Conservation (phyloP, 2,888 invertebrate species). For the Tricholauxania praeusta region DNA sequence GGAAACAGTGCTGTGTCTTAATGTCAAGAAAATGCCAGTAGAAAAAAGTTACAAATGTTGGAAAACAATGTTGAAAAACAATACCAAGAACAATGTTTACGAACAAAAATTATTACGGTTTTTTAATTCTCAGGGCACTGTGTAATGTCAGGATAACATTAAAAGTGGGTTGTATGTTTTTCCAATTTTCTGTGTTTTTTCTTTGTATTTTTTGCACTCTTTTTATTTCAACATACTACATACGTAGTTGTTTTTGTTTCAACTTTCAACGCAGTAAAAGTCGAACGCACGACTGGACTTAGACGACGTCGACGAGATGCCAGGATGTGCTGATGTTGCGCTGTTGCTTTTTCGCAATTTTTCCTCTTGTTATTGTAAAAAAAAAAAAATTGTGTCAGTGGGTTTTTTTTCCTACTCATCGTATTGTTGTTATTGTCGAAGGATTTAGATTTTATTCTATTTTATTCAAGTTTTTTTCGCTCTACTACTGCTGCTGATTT, state of each 20-base stretch:
- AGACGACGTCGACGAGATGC: neutral
- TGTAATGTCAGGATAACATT: neutral
- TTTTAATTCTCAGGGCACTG: too few relatives aligned
- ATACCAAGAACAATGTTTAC: too few relatives aligned
- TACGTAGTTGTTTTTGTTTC: constrained; percentile 16
- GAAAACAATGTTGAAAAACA: too few relatives aligned
- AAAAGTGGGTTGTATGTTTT: constrained; percentile 22
- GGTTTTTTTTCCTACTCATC: neutral
- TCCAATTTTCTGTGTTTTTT: neutral
- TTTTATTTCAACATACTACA: neutral
- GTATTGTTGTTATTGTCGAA: constrained; percentile 6
- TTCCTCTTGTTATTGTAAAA: neutral
- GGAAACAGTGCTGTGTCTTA: too few relatives aligned
- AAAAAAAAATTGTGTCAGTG: constrained; percentile 32
- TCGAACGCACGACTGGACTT: constrained; percentile 37
- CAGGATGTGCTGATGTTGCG: constrained; percentile 13
- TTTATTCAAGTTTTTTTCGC: neutral
- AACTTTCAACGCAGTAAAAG: constrained; percentile 35
- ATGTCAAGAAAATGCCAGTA: too few relatives aligned
- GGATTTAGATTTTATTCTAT: constrained; percentile 12
- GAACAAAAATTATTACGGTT: too few relatives aligned
- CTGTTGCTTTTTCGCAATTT: neutral
- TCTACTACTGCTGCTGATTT: neutral
- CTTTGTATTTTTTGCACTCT: neutral
- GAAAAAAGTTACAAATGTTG: too few relatives aligned